Evolutionary conservation across 1,140 invertebrate species (phyloP).

Genomic region (Meloidogyne floridensis): DNA sequence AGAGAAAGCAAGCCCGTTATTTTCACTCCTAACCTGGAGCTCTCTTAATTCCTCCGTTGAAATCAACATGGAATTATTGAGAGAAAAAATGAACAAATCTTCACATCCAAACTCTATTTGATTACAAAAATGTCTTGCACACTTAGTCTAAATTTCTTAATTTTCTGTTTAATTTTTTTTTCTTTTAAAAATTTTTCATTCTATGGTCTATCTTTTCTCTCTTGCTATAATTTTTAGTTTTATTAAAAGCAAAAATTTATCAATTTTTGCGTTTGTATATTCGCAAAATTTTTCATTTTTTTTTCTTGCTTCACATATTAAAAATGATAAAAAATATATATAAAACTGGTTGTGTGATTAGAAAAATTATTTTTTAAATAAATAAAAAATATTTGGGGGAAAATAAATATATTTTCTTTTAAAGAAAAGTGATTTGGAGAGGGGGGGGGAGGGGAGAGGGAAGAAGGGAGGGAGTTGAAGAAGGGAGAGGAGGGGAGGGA

Average conservation of each 20-base stretch:
- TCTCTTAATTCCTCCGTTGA: too few species aligned
- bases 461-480: not conserved
- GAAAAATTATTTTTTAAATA: not conserved
- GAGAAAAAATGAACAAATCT: too few species aligned
- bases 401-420: not conserved
- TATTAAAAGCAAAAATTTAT: not conserved
- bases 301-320: not conserved
- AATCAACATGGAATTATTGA: too few species aligned
- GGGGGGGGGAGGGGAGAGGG: not conserved
- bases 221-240: not conserved
- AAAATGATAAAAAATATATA: not conserved
- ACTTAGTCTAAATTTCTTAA: too few species aligned
- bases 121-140: too few species aligned
- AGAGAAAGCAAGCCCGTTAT: too few species aligned
- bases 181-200: not conserved
- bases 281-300: conserved; percentile 1
- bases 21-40: too few species aligned
- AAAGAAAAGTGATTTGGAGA: not conserved
- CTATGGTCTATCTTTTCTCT: conserved; percentile 6
- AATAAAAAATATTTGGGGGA: not conserved
- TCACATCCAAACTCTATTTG: too few species aligned
- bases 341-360: not conserved
- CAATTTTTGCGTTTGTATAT: not conserved
- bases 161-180: not conserved
- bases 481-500: too few species aligned